Percentiles rank a stretch among this genome's conserved stretches.
Evolutionary conservation across 1,140 invertebrate species (phyloP).

Genomic region (Trachelipus rathkii): DNA sequence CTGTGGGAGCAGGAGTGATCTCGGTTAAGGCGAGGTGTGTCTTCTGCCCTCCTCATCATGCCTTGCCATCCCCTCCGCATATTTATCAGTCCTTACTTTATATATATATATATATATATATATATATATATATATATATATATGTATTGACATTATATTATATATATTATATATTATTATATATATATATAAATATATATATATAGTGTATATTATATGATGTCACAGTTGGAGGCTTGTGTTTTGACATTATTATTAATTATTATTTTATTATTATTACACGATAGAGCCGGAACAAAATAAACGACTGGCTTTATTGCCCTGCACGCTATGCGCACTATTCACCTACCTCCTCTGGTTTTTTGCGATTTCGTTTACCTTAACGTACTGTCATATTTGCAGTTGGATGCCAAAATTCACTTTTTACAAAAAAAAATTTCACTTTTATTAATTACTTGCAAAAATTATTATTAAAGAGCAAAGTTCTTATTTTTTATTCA

Average conservation of each 20-base stretch:
- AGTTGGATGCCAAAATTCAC: neutral
- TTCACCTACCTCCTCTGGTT: neutral
- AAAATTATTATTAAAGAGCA: no score
- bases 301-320: conserved; percentile 37
- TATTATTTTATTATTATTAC: no score
- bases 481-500: no score
- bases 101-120: no score
- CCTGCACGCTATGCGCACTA: conserved; percentile 37
- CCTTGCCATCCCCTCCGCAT: conserved; percentile 8
- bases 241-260: neutral
- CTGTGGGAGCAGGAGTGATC: conserved; percentile 91
- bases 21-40: conserved; percentile 92
- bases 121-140: no score
- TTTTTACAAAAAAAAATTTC: neutral
- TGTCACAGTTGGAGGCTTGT: conserved; percentile 1
- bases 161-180: no score
- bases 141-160: no score
- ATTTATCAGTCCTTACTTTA: no score
- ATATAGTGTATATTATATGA: no score
- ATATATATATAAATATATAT: no score
- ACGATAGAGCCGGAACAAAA: neutral
- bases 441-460: no score
- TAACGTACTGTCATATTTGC: conserved; percentile 4
- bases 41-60: conserved; percentile 10
- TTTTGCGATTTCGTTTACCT: conserved; percentile 30